Base-by-base conservation (phyloP, 92 coral and sea anemone species). In the Actinernus sp. region DNA sequence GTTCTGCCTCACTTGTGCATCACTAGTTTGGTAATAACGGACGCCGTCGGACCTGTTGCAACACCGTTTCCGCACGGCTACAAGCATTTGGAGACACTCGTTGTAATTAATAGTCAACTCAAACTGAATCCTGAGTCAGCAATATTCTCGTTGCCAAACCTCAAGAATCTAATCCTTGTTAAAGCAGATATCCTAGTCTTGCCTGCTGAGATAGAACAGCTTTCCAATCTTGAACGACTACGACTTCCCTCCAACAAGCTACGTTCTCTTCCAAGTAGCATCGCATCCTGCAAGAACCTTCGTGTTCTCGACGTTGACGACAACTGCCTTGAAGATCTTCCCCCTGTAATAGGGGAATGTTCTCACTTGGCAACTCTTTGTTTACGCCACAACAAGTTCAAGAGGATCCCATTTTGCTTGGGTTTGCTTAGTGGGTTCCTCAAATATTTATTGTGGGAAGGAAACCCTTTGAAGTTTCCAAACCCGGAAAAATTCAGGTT, bases 61-160 rank as follows among this genome's bases (percentile, higher is more conserved):
- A 73, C 84, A 13, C 83, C 78, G 7, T 88, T 88, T 43, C 79
- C 95, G 1, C 91, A 47, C 10, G 63, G 84, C 22, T 74, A 78
- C 7, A 71, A 80, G 36, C 68, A 62, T 26, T 70, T 88, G 8
- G 83, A 74, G 44, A 36, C 77, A 9, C 61, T 88, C 18, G 68
- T 91, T 1, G 73, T 88, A 32, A 84, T 91, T 26, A 88, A 74
- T 57, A 78, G 95, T 27, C 91, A 88, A 53, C 26, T 88, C 26
- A 79, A 86, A 31, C 22, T 67, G 25, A 91, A 84, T 34, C 34
- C 84, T 11, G 87, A 90, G 3, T 79, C 66, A 1, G 56, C 95
- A 0, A 48, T 88, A 3, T 88, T 63, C 55, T 71, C 74, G 16
- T 45, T 88, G 38, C 23, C 61, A 14, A 79, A 74, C 14, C 60